These are phyloP conservation scores for Copsychus sechellarum DNA, from an alignment of 2,113 vertebrate species.

Conservation along the genomic window DNA sequence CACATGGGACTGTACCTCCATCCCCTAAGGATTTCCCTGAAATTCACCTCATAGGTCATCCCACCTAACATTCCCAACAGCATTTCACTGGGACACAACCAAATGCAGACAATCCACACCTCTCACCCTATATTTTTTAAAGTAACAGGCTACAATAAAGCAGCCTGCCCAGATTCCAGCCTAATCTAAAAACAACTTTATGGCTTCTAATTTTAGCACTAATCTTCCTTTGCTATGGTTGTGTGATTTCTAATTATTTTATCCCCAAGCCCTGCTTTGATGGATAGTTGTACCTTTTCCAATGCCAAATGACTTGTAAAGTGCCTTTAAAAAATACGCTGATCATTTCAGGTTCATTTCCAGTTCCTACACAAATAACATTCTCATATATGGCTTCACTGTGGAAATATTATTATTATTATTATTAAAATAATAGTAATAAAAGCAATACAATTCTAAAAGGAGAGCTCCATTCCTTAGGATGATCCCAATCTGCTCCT, in stretches of 20 bases:
- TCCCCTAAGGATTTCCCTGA: background rate
- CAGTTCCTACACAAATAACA: slow-evolving; percentile 60
- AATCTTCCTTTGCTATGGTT: slow-evolving; percentile 73
- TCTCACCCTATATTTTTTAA: background rate
- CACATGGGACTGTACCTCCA: background rate
- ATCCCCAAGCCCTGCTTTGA: slow-evolving; percentile 72
- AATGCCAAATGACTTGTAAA: slow-evolving; percentile 67
- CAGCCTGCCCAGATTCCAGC: slow-evolving; percentile 12
- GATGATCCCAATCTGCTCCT: slow-evolving; percentile 52
- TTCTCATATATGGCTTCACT: slow-evolving; percentile 3
- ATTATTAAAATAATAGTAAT: slow-evolving; percentile 34
- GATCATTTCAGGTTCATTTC: slow-evolving; percentile 70
- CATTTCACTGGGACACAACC: background rate
- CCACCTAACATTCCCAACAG: background rate
- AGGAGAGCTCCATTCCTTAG: slow-evolving; percentile 38
- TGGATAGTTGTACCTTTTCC: slow-evolving; percentile 71
- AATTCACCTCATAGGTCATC: background rate
- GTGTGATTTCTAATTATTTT: slow-evolving; percentile 82
- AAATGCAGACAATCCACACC: background rate
- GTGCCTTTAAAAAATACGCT: slow-evolving; percentile 59
- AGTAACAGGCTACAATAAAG: background rate
- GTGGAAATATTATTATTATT: slow-evolving; percentile 22
- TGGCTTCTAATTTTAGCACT: slow-evolving; percentile 72
- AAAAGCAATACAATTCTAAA: slow-evolving; percentile 32
- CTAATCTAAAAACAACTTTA: slow-evolving; percentile 60